phyloP scores from a whole-genome alignment of 2,797 vertebrate genomes.

The Oceanodroma leucorhoa region DNA sequence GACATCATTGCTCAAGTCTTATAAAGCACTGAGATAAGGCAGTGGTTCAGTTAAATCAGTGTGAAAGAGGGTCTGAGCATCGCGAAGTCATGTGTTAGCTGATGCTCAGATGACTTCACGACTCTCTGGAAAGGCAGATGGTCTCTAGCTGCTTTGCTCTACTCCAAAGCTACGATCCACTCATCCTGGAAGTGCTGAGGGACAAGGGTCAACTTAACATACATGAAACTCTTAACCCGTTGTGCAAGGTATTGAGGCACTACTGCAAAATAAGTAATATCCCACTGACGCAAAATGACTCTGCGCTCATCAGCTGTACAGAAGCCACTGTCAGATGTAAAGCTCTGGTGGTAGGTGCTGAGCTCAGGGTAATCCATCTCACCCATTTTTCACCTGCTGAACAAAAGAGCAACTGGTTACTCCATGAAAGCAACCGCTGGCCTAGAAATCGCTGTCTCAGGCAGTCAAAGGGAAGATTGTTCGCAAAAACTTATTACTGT shows the following conservation, averaged over 20 bases:
- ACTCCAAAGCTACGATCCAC: accelerated
- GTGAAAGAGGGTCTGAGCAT: background rate
- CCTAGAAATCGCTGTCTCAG: background rate
- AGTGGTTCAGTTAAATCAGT: background rate
- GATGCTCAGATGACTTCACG: background rate
- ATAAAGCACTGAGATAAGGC: no score
- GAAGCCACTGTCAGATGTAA: accelerated
- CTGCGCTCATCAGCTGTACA: background rate
- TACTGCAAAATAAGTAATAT: background rate
- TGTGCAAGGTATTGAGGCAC: background rate
- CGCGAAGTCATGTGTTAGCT: background rate
- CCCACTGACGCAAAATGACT: background rate
- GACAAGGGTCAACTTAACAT: no score
- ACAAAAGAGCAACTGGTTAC: background rate
- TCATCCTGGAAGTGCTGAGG: background rate
- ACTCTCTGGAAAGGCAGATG: accelerated
- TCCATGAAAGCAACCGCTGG: background rate
- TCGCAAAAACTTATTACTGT: background rate
- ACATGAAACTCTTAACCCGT: accelerated
- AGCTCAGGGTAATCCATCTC: background rate
- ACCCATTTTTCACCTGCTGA: background rate
- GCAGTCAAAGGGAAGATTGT: background rate
- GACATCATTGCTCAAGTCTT: background rate
- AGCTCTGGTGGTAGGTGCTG: background rate
- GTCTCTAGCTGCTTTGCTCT: background rate